Evolutionary conservation across 2,113 vertebrate genomes (phyloP), one percentile per base, ranked within the genome.

Genomic region (Tympanuchus pallidicinctus): DNA sequence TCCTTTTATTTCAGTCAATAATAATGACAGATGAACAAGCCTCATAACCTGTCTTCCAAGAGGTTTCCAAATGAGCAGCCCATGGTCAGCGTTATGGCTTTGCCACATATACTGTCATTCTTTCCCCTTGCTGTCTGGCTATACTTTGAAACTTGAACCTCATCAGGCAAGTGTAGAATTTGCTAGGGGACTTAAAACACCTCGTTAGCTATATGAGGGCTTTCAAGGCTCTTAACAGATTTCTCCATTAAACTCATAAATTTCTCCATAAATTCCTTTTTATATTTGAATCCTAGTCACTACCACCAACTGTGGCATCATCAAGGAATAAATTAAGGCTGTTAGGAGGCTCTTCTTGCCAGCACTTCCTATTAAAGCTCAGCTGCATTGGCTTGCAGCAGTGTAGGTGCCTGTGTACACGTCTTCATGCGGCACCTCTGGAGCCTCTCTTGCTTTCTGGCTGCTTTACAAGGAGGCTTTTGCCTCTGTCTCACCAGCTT

Each of bases 51-150:
- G 64, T 95, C 94, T 97, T 96, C 96, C 95, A 88, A 94, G 96
- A 87, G 80, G 43, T 92, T 97, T 97, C 91, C 79, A 93, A 95
- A 90, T 19, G 94, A 95, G 86, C 85, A 79, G 93, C 80, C 56
- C 36, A 11, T 69, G 22, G 94, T 83, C 89, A 79, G n/a, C 57
- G 48, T 93, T 89, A 89, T 0, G 14, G 83, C 76, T 90, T 93
- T 79, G n/a, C 95, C 93, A 94, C 89, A 85, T 80, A 70, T 22
- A 83, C 80, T 93, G 88, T 96, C 96, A 94, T 89, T 94, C 95
- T 96, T 98, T 97, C 96, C 97, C 88, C 93, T 96, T 89, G 50
- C 95, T 96, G 79, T 95, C 95, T 98, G 97, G 91, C 97, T 96
- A 45, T 83, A 42, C 88, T 79, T 25, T 89, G 97, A 96, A 97